Evolutionary conservation across 2,888 invertebrate genomes (phyloP).

Genomic region (Ormyrus labotus): DNA sequence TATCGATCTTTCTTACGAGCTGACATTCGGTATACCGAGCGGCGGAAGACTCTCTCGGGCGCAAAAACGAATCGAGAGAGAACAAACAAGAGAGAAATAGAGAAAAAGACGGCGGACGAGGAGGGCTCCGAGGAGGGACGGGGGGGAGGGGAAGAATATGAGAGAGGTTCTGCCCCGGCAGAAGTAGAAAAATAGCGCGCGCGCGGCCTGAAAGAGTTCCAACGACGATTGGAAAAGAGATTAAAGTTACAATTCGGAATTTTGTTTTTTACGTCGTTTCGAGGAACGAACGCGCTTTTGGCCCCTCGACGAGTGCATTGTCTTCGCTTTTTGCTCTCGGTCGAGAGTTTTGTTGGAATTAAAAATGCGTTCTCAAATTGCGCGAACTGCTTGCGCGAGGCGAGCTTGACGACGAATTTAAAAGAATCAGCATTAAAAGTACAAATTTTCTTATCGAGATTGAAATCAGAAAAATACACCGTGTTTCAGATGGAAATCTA

Average conservation of each 20-base stretch:
- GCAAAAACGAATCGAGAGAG: conserved; percentile 58
- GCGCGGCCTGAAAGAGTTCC: background rate
- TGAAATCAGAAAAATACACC: too few relatives aligned
- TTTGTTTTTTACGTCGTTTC: background rate
- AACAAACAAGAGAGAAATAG: conserved; percentile 53
- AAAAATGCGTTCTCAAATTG: too few relatives aligned
- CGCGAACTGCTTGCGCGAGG: too few relatives aligned
- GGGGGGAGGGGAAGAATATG: conserved; percentile 5
- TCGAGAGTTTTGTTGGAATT: too few relatives aligned
- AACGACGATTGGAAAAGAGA: background rate
- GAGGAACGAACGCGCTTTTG: too few relatives aligned
- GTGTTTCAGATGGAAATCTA: too few relatives aligned
- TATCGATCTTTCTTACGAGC: conserved; percentile 58
- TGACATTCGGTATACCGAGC: conserved; percentile 59
- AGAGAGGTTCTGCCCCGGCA: conserved; percentile 1
- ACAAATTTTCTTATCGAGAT: too few relatives aligned
- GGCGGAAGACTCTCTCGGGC: conserved; percentile 56
- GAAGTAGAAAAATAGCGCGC: conserved; percentile 24
- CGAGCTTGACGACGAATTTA: too few relatives aligned
- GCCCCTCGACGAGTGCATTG: too few relatives aligned
- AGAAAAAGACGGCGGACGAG: conserved; percentile 15
- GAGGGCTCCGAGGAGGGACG: conserved; percentile 20
- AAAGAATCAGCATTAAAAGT: too few relatives aligned
- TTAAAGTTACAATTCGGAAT: background rate
- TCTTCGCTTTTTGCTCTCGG: too few relatives aligned